These are phyloP conservation scores for Heliconius charithonia DNA, from an alignment of 2,888 invertebrate species.

Conservation along the genomic window DNA sequence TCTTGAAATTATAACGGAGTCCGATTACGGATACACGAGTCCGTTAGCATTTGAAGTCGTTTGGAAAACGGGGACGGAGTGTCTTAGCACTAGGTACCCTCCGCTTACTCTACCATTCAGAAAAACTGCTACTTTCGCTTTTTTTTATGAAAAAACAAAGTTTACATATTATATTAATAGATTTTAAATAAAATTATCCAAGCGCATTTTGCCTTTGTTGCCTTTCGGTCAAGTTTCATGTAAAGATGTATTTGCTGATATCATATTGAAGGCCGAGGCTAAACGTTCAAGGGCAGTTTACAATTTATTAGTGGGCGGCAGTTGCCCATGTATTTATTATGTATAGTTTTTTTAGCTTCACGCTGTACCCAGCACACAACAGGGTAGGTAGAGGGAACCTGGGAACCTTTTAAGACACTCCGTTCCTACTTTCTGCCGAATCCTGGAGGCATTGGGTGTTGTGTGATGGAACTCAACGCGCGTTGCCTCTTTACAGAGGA, in stretches of 20 bases:
- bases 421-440: not conserved
- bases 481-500: not conserved
- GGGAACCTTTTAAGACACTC: not conserved
- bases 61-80: not conserved
- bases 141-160: no score
- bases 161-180: not conserved
- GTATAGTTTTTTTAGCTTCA: not conserved
- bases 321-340: not conserved
- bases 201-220: not conserved
- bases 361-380: not conserved
- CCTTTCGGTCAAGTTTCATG: constrained; percentile 9
- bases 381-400: not conserved
- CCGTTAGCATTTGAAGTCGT: not conserved
- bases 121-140: not conserved
- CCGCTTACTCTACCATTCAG: not conserved
- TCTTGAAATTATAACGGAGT: no score
- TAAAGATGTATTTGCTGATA: constrained; percentile 12
- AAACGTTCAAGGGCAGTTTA: constrained; percentile 3
- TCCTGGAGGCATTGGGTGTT: not conserved
- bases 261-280: not conserved
- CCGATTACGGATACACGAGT: no score
- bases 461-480: not conserved
- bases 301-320: not conserved
- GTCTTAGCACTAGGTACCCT: not conserved
- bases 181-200: not conserved